Base-by-base conservation (phyloP, 2,113 vertebrate genomes). In the Ascaphus truei region DNA sequence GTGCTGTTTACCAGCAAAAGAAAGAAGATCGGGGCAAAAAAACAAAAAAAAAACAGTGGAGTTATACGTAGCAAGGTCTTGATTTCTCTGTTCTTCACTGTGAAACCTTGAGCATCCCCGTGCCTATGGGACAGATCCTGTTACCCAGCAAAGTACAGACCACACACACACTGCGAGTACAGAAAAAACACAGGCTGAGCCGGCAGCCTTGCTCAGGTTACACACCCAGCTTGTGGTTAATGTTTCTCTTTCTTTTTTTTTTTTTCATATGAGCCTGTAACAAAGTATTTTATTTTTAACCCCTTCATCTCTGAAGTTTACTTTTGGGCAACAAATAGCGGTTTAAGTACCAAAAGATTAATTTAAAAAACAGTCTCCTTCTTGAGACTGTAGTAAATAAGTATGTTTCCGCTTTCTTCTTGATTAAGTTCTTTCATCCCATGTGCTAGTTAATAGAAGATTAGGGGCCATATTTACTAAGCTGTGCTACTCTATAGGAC, bases 61-160 rank as follows among this genome's bases (percentile, higher is more conserved):
- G 30, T 62, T 13, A 16, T 57, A 50, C 62, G 18, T 66, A 74
- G 39, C 15, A n/a, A 58, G 34, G 5, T 56, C 55, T 29, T 61
- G 31, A 27, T 43, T n/a, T 47, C 16, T 47, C 43, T 47, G 23
- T 47, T 22, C 18, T 47, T 47, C 18, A 47, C 20, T 47, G 43
- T 47, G 18, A 47, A 47, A 47, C 18, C 16, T 47, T 47, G 43
- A 23, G 23, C 43, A 47, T 47, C 7, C 53, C 43, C 41, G 41
- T 64, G n/a, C 72, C 66, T 47, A 61, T 27, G 60, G 53, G 52
- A 64, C 39, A 31, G 72, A 63, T 69, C 50, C 59, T 34, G 26
- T 74, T 69, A 58, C 72, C 15, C 12, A 5, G 8, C 53, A 51
- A 26, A 61, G 66, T 59, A 69, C 52, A 48, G 72, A 64, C 72